phyloP scores from a whole-genome alignment of 2,888 invertebrate species.

The Diarsia rubi region DNA sequence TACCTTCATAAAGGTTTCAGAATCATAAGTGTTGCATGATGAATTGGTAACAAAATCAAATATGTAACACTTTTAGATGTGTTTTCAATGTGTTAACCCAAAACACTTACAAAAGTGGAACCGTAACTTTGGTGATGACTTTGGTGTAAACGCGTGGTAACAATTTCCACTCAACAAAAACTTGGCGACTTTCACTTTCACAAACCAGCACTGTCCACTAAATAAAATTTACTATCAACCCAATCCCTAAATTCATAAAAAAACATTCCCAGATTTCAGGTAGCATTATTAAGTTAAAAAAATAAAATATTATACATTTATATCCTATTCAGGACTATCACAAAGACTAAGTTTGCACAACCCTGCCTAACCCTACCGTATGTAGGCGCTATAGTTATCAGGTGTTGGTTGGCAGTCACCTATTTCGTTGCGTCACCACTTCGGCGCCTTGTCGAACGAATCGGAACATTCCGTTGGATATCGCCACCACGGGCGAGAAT shows the following conservation, averaged over 20 bases:
- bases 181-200: neutral
- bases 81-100: too few relatives aligned
- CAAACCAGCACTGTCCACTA: constrained; percentile 5
- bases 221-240: constrained; percentile 16
- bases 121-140: too few relatives aligned
- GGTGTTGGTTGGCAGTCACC: constrained; percentile 74
- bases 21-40: too few relatives aligned
- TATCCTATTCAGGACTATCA: constrained; percentile 33
- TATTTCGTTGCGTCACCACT: constrained; percentile 77
- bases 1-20: too few relatives aligned
- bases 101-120: too few relatives aligned
- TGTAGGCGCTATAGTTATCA: constrained; percentile 38
- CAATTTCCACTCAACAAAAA: neutral
- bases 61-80: too few relatives aligned
- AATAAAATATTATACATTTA: constrained; percentile 9
- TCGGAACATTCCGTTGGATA: constrained; percentile 95
- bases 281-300: neutral
- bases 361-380: constrained; percentile 53
- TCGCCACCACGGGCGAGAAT: constrained; percentile 96
- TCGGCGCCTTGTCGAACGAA: constrained; percentile 86
- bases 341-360: constrained; percentile 66
- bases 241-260: constrained; percentile 11
- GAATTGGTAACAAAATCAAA: too few relatives aligned
- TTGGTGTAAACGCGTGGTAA: neutral
- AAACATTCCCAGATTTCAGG: constrained; percentile 4